A percentile compares a stretch with the other conserved stretches of the same genome.
Evolutionary conservation across 2,797 vertebrate genomes (phyloP).

Genomic region (Ambastaia sidthimunki): DNA sequence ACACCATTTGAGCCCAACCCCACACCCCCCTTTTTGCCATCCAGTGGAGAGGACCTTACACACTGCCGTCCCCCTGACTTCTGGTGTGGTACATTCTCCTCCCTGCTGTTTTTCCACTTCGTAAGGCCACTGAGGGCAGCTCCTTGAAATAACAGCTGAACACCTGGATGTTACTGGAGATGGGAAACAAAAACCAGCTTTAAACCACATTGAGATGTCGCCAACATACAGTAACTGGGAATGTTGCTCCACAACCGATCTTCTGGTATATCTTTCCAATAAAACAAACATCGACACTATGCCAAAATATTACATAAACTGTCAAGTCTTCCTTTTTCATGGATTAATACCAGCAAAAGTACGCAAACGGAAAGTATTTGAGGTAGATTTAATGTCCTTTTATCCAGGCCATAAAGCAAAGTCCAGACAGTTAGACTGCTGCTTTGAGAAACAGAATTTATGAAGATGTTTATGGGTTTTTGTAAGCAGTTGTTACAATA

Average conservation of each 20-base stretch:
- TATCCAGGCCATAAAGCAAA: not conserved
- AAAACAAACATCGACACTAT: not conserved
- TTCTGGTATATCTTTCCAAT: slow-evolving; percentile 14
- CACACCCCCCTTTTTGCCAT: slow-evolving; percentile 20
- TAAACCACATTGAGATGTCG: slow-evolving; percentile 1
- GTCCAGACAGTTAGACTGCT: not conserved
- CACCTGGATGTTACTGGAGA: slow-evolving; percentile 91
- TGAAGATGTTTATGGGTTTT: too few relatives aligned
- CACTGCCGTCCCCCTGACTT: slow-evolving; percentile 95
- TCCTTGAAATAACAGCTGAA: slow-evolving; percentile 99
- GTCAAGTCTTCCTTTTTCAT: slow-evolving; percentile 30
- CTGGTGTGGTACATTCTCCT: slow-evolving; percentile 96
- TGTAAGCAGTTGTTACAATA: too few relatives aligned
- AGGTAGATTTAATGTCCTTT: slow-evolving; percentile 13
- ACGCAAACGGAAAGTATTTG: slow-evolving; percentile 13
- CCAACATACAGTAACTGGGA: not conserved
- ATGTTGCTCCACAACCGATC: not conserved
- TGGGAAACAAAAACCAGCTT: slow-evolving; percentile 38
- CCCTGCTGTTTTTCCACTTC: slow-evolving; percentile 96
- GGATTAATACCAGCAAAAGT: slow-evolving; percentile 7
- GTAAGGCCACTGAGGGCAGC: slow-evolving; percentile 92
- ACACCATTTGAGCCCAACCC: not conserved
- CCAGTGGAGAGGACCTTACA: slow-evolving; percentile 85
- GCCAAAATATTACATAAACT: slow-evolving; percentile 14
- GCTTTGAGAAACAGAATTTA: not conserved